Base-by-base conservation (phyloP, 2,888 invertebrate genomes). In the Ommatoiulus sabulosus region DNA sequence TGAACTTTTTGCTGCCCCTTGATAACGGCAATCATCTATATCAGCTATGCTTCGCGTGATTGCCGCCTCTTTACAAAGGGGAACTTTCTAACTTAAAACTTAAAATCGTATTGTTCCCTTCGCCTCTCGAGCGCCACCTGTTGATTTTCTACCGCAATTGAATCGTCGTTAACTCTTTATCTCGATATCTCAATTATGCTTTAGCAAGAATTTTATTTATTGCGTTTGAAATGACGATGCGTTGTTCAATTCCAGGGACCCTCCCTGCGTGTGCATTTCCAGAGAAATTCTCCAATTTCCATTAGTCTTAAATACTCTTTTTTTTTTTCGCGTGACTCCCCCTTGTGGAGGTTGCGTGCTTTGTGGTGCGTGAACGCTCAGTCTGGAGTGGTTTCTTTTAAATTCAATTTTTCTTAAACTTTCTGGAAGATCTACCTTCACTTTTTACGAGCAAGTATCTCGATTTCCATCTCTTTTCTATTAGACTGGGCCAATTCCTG, bases 221-320 rank as follows among this genome's bases (percentile, higher is more conserved):
- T 63, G 52, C 20, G 63, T 20, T 20, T 20, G n/a, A n/a, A 20
- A 63, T 20, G 63, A 20, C 20, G 20, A 17, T 20, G 20, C 20
- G 7, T 20, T n/a, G n/a, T 63, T 63, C 63, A 20, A 63, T 63
- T 63, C 63, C 63, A 63, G 63, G 57, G 63, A 63, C 20, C 63
- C 5, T n/a, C 63, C 63, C 63, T 17, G 20, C 63, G 20, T 20
- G 63, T 20, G n/a, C 63, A 63, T 63, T 63, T 63, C 63, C 63
- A 63, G 63, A 63, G 63, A 63, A 63, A 63, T 63, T 63, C 63
- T 63, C 20, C 63, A 63, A 63, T 20, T 20, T 63, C 63, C 63
- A 63, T 63, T 63, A 63, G 63, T 20, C 63, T 63, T 63, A 63
- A 63, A 63, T 63, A 63, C 63, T 63, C 17, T 57, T 57, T 57